phyloP scores from a whole-genome alignment of 2,113 vertebrate species.

The Alethe castanea region DNA sequence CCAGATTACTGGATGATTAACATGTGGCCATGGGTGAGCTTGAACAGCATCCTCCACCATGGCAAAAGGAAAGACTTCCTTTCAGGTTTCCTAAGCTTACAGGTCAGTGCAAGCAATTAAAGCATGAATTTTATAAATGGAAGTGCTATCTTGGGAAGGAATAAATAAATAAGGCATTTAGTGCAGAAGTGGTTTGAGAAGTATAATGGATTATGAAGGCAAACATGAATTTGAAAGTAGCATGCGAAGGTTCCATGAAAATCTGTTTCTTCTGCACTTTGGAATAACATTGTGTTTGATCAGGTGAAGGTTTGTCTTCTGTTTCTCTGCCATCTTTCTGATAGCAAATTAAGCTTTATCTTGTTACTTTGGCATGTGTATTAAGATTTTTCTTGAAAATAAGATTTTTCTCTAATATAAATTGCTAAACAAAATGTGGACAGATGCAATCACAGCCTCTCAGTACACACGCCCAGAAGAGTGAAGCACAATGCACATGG shows the following conservation, averaged over 20 bases:
- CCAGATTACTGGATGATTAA: background rate
- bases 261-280: background rate
- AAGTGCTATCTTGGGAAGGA: background rate
- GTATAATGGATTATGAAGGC: background rate
- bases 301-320: background rate
- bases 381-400: background rate
- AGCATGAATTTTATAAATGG: background rate
- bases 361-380: background rate
- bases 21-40: background rate
- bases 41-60: background rate
- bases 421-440: background rate
- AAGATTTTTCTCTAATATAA: background rate
- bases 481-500: background rate
- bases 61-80: background rate
- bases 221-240: background rate
- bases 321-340: background rate
- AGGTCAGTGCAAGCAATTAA: background rate
- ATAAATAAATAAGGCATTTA: background rate
- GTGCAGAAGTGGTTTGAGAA: background rate
- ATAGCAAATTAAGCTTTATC: background rate
- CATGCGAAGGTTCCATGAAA: background rate
- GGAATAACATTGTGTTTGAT: background rate
- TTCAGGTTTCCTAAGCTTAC: background rate
- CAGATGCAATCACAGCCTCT: background rate
- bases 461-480: background rate